Evolutionary conservation across 2,888 invertebrate genomes (phyloP).

Genomic region (Campoplex capitator): DNA sequence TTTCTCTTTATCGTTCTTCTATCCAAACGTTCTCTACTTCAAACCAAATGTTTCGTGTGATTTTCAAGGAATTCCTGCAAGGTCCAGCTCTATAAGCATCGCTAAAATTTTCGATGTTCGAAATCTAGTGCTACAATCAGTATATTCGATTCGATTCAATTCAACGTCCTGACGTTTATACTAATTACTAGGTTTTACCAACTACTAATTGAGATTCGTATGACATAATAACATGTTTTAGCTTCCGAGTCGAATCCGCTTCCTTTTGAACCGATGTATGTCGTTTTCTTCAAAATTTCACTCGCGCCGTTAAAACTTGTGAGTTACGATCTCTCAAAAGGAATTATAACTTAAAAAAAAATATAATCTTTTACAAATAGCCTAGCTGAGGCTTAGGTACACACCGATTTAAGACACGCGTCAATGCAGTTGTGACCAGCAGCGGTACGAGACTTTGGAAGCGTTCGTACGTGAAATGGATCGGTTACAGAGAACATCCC

Average conservation of each 20-base stretch:
- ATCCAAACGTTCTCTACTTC: not conserved
- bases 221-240: not conserved
- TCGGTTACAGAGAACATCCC: slow-evolving; percentile 23
- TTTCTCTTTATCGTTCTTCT: not conserved
- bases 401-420: no score
- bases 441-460: slow-evolving; percentile 18
- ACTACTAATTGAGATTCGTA: slow-evolving; percentile 4
- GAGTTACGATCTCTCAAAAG: no score
- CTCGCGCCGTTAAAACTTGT: not conserved
- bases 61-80: not conserved
- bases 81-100: not conserved
- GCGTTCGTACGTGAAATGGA: slow-evolving; percentile 53
- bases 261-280: not conserved
- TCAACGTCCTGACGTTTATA: not conserved
- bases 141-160: not conserved
- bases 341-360: not conserved
- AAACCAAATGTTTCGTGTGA: not conserved
- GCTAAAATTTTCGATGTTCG: not conserved
- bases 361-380: slow-evolving; percentile 4
- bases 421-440: not conserved
- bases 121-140: not conserved
- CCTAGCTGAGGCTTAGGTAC: not conserved
- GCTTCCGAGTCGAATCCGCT: not conserved
- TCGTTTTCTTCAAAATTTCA: not conserved
- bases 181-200: slow-evolving; percentile 30